Evolutionary conservation across 1,140 invertebrate species (phyloP), one percentile per base, ranked within the genome.

Genomic region (Ylistrum balloti): DNA sequence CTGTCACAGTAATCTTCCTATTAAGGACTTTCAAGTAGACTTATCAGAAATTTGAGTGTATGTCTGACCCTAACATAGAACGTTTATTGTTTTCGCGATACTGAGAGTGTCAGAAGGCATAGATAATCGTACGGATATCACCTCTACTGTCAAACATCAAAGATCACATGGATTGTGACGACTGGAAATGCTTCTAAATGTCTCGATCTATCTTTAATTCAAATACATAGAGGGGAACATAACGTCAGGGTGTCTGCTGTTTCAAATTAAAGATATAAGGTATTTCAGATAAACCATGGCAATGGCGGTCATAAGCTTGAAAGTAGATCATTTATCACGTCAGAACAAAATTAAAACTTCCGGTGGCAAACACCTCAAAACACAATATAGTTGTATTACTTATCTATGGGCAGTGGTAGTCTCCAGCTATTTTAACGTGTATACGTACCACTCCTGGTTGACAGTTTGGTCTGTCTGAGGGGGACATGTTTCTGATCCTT

Each of bases 371-470:
- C 56, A 28, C 0, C 56, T 3, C 35, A n/a, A n/a, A n/a, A n/a
- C n/a, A n/a, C n/a, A n/a, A n/a, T n/a, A n/a, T n/a, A n/a, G n/a
- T n/a, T n/a, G n/a, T n/a, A n/a, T n/a, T n/a, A n/a, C n/a, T n/a
- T n/a, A n/a, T n/a, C n/a, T n/a, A n/a, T n/a, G n/a, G n/a, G n/a
- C n/a, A n/a, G n/a, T n/a, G n/a, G n/a, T n/a, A n/a, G n/a, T n/a
- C n/a, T n/a, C n/a, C n/a, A n/a, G n/a, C n/a, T n/a, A n/a, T n/a
- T n/a, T n/a, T n/a, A n/a, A n/a, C n/a, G n/a, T n/a, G n/a, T n/a
- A 74, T 33, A 88, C 86, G 28, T 91, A 91, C 90, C 11, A 32
- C 88, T 41, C 90, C 88, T 15, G 88, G 88, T 56, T 88, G 85
- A 87, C 90, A 91, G 33, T 74, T 89, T 22, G 85, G 85, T 41